Conservation (phyloP, 2,797 vertebrate species). For the Sebastes minor region DNA sequence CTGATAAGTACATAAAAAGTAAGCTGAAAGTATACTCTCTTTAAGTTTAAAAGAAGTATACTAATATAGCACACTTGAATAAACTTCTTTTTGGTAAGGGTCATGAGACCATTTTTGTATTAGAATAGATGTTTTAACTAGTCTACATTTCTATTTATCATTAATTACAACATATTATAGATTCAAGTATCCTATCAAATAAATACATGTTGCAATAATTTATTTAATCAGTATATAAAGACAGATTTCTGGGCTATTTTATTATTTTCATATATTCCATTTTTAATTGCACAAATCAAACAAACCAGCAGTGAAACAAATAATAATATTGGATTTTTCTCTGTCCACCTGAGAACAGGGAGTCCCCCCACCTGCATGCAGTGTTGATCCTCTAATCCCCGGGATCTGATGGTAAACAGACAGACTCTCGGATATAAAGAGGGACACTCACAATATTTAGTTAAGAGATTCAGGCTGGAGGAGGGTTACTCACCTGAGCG, state of each 20-base stretch:
- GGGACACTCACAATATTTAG: constrained; percentile 84
- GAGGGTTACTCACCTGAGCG: constrained; percentile 80
- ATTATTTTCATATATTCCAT: background rate
- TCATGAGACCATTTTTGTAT: background rate
- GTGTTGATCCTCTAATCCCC: constrained; percentile 79
- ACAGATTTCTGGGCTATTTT: background rate
- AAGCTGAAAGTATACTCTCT: too few relatives aligned
- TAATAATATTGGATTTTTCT: background rate
- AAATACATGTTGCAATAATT: background rate
- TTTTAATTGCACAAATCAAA: background rate
- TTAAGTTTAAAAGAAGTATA: too few relatives aligned
- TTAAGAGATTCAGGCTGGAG: constrained; percentile 82
- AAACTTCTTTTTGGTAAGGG: too few relatives aligned
- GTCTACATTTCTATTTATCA: background rate
- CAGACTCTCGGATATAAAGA: constrained; percentile 75
- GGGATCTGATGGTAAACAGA: constrained; percentile 79
- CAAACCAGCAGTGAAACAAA: background rate
- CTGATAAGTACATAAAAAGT: too few relatives aligned
- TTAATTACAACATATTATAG: background rate
- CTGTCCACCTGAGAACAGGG: constrained; percentile 31
- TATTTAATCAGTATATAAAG: background rate
- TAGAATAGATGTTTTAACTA: background rate
- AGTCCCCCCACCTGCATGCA: constrained; percentile 36
- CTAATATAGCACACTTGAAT: too few relatives aligned
- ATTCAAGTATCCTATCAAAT: background rate